These are phyloP conservation scores for Eristalinus sepulchralis DNA, from an alignment of 2,888 invertebrate genomes.

Conservation along the genomic window DNA sequence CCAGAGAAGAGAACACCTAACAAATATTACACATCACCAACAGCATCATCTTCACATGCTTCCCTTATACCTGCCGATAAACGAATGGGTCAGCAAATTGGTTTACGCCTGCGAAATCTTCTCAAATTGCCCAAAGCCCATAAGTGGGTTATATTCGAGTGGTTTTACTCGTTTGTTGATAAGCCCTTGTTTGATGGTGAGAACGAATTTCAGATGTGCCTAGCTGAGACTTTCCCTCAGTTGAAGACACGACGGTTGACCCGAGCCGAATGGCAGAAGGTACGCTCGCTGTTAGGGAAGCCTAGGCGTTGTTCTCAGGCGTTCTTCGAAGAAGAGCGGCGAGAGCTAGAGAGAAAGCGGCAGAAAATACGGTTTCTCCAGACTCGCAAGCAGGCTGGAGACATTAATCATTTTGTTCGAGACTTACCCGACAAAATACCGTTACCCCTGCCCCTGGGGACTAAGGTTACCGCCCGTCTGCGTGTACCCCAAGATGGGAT, in stretches of 20 bases:
- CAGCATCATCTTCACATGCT: conserved; percentile 29
- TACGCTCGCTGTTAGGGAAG: conserved; percentile 97
- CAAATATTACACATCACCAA: conserved; percentile 48
- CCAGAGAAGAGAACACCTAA: conserved; percentile 50
- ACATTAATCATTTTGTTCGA: conserved; percentile 87
- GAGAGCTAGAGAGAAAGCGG: conserved; percentile 93
- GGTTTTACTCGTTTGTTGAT: conserved; percentile 99
- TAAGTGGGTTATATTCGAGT: conserved; percentile 99
- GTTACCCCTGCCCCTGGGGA: conserved; percentile 95
- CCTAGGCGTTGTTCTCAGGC: conserved; percentile 96
- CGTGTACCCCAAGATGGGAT: conserved; percentile 97
- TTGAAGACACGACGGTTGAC: conserved; percentile 91
- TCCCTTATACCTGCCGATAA: conserved; percentile 86
- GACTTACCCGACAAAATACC: conserved; percentile 97
- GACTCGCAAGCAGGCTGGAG: conserved; percentile 90
- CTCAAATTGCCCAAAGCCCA: conserved; percentile 98
- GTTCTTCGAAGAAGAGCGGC: conserved; percentile 97
- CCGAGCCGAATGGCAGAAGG: conserved; percentile 96
- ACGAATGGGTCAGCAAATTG: conserved; percentile 93
- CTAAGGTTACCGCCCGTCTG: conserved; percentile 92
- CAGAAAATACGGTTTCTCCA: conserved; percentile 96
- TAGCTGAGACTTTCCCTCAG: conserved; percentile 96
- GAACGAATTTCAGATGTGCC: conserved; percentile 97
- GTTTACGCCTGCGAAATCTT: conserved; percentile 93
- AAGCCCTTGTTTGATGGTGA: conserved; percentile 96